Evolutionary conservation across 2,888 invertebrate genomes (phyloP).

Genomic region (Rhagium mordax): DNA sequence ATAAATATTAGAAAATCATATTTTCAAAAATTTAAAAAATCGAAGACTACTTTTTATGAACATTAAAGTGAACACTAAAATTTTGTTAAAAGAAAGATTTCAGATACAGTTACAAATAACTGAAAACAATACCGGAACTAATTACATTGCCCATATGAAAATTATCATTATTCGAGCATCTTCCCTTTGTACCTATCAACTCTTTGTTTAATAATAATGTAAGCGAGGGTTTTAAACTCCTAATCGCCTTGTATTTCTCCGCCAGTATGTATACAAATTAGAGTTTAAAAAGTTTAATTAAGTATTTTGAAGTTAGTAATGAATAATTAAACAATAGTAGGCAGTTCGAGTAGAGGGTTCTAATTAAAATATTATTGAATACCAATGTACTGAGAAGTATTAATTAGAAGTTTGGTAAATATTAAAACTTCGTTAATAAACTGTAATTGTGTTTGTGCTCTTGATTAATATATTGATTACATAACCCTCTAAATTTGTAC

Average conservation of each 20-base stretch:
- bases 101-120: not conserved
- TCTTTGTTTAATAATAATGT: conserved; percentile 14
- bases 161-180: not conserved
- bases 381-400: conserved; percentile 64
- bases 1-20: too few relatives aligned
- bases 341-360: conserved; percentile 16
- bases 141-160: too few relatives aligned
- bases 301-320: conserved; percentile 26
- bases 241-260: conserved; percentile 10
- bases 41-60: too few relatives aligned
- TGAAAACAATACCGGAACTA: not conserved
- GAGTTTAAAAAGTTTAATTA: conserved; percentile 30
- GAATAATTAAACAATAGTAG: conserved; percentile 35
- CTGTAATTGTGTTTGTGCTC: conserved; percentile 69
- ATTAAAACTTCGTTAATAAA: conserved; percentile 69
- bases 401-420: conserved; percentile 69
- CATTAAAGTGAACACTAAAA: too few relatives aligned
- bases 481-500: conserved; percentile 66
- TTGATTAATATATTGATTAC: conserved; percentile 70
- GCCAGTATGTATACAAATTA: conserved; percentile 11
- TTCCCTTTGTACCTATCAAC: not conserved
- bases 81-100: not conserved
- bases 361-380: conserved; percentile 53
- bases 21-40: too few relatives aligned
- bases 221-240: not conserved